These are phyloP conservation scores for Acanthosoma haemorrhoidale DNA, from an alignment of 2,888 invertebrate species.

Conservation along the genomic window DNA sequence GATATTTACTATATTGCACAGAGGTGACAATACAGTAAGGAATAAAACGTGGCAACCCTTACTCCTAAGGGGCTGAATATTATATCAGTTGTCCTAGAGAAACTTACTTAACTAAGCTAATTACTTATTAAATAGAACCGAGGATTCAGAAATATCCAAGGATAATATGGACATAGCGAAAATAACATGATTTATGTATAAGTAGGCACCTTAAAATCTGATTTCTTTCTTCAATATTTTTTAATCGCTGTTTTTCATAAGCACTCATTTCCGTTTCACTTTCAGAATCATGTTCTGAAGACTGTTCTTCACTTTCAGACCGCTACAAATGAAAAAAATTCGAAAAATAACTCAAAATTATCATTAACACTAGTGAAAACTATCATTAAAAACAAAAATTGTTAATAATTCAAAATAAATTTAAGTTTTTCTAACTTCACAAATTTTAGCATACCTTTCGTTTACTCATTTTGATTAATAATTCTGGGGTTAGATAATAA, in stretches of 20 bases:
- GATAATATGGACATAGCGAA: too few relatives aligned
- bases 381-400: too few relatives aligned
- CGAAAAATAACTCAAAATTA: not conserved
- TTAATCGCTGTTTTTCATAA: conserved; percentile 27
- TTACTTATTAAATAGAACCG: too few relatives aligned
- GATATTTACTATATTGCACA: too few relatives aligned
- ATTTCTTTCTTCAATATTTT: conserved; percentile 30
- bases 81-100: too few relatives aligned
- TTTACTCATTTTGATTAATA: not conserved
- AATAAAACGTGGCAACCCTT: too few relatives aligned
- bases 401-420: not conserved
- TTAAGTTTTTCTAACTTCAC: not conserved
- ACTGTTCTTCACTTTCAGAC: not conserved
- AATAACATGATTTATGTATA: too few relatives aligned
- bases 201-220: conserved; percentile 17
- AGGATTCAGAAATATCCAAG: too few relatives aligned
- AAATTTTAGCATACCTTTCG: not conserved
- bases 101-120: too few relatives aligned
- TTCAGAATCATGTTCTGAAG: conserved; percentile 1
- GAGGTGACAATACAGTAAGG: too few relatives aligned
- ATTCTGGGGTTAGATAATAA: too few relatives aligned
- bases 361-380: not conserved
- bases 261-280: conserved; percentile 20
- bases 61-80: too few relatives aligned
- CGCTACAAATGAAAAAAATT: not conserved